Base-by-base conservation (phyloP, 2,797 vertebrate genomes). In the Alauda arvensis region DNA sequence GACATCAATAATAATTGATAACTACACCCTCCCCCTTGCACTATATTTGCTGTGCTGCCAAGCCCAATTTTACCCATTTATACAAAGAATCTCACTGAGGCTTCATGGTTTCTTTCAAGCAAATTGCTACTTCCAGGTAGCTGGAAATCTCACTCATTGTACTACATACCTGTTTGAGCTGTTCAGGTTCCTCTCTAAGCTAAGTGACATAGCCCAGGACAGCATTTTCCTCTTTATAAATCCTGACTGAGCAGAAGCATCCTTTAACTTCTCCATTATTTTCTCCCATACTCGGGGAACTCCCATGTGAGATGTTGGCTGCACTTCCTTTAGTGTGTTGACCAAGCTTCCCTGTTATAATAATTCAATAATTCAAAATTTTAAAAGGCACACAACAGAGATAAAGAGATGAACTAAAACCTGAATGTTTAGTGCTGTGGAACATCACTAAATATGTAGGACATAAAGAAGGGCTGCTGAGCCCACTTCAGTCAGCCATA, bases 261-360 rank as follows among this genome's bases (percentile, higher is more conserved):
- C 97, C 93, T 98, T 98, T 87, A 98, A 97, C 62, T 96, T 97
- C 93, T 98, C 98, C 98, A 98, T 98, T 46, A 98, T 98, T 95
- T 98, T 98, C 96, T 98, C 98, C 98, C 98, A 98, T 14, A 98
- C 98, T 18, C 98, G 96, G 3, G 98, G 98, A 60, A 99, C 98
- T 28, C 98, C 98, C 98, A 98, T 97, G 90, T 98, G 98, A 57
- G 98, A 96, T 2, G 98, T 98, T 65, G 98, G 98, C 77, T 94
- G 95, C 46, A 96, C 97, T 86, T 98, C 98, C 85, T 90, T 97
- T 18, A 99, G 89, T 2, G 98, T 98, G 65, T 95, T 94, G 67
- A 98, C 89, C 92, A 99, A 95, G 85, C 97, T 98, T 29, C 98
- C 98, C 98, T 98, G 93, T 57, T 68, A 71, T 10, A 84, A 68